These are phyloP conservation scores for Zhengitettix transpicula DNA, from an alignment of 2,888 invertebrate genomes.

Conservation along the genomic window DNA sequence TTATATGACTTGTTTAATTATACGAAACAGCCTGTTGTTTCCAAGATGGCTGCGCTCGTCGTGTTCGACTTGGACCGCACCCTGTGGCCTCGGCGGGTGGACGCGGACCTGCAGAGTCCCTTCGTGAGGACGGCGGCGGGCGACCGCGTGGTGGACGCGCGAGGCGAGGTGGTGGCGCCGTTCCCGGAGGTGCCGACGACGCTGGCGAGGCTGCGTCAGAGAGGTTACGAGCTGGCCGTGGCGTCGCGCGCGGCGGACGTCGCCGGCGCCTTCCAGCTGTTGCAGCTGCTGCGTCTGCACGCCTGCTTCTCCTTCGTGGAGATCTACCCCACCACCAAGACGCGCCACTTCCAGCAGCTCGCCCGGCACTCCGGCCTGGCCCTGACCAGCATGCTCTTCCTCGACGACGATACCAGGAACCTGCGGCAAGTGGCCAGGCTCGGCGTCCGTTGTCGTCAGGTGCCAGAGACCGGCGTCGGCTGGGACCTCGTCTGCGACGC, in stretches of 20 bases:
- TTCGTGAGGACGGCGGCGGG: slow-evolving; percentile 3
- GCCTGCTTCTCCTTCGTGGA: slow-evolving; percentile 15
- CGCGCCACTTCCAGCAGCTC: slow-evolving; percentile 15
- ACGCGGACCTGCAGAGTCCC: slow-evolving; percentile 12
- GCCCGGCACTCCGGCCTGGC: slow-evolving; percentile 8
- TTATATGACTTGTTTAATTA: too few species aligned
- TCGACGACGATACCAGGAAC: slow-evolving; percentile 14
- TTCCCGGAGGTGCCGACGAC: slow-evolving; percentile 12
- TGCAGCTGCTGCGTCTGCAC: slow-evolving; percentile 15
- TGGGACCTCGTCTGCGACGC: background rate
- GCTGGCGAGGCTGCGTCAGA: slow-evolving; percentile 7
- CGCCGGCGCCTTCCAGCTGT: slow-evolving; percentile 15
- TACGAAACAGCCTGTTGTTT: background rate
- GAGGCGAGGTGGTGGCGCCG: slow-evolving; percentile 10
- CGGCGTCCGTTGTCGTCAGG: slow-evolving; percentile 16
- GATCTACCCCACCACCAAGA: slow-evolving; percentile 17
- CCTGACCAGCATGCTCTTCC: slow-evolving; percentile 12
- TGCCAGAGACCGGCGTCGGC: slow-evolving; percentile 1
- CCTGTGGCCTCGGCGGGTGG: slow-evolving; percentile 17
- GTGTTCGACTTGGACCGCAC: slow-evolving; percentile 15
- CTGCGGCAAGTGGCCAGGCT: slow-evolving; percentile 12
- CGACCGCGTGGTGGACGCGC: slow-evolving; percentile 12
- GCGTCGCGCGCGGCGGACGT: slow-evolving; percentile 17
- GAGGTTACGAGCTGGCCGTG: slow-evolving; percentile 13
- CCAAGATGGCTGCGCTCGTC: slow-evolving; percentile 3